Base-by-base conservation (phyloP, 2,113 vertebrate species). In the Setophaga petechia region DNA sequence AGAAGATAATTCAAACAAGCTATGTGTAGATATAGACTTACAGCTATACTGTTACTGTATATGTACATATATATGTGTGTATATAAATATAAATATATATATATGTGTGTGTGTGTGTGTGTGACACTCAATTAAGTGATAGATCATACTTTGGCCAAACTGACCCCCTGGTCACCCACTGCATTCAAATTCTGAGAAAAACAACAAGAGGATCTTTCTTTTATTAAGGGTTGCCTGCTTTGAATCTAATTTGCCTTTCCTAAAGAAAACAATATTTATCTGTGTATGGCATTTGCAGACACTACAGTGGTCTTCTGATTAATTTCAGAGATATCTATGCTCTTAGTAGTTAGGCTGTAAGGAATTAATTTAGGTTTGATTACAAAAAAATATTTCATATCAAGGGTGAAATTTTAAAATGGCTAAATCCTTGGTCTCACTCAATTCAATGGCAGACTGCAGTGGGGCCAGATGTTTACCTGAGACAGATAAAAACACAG, bases 401-500 rank as follows among this genome's bases (percentile, higher is more conserved):
- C 71, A 95, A 75, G 43, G 14, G 31, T 77, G 13, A 93, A 89
- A 88, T 78, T 49, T 55, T 90, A 27, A 85, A 72, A 62, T 11
- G 17, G 37, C 12, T 72, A 90, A 85, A 83, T 65, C 30, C 55
- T 77, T 6, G 0, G 25, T 52, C 54, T 90, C 5, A 1, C 7
- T 69, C 33, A 80, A 86, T 67, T 80, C 63, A 83, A 12, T 17
- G 16, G 59, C 17, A 30, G 63, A 43, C 18, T 92, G 51, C 47
- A 66, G 31, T 39, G 24, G n/a, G 37, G 47, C 22, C 51, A 92
- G 51, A 62, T 59, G 46, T 74, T 86, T 74, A 92, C 54, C 46
- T 43, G 39, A 82, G 74, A 81, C 33, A 77, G 47, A 11, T 79
- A 73, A 91, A 86, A 81, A 72, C 7, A 74, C 2, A 73, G 41